These are phyloP conservation scores for Cantharis flavilabris DNA, from an alignment of 2,888 invertebrate genomes.

Conservation along the genomic window DNA sequence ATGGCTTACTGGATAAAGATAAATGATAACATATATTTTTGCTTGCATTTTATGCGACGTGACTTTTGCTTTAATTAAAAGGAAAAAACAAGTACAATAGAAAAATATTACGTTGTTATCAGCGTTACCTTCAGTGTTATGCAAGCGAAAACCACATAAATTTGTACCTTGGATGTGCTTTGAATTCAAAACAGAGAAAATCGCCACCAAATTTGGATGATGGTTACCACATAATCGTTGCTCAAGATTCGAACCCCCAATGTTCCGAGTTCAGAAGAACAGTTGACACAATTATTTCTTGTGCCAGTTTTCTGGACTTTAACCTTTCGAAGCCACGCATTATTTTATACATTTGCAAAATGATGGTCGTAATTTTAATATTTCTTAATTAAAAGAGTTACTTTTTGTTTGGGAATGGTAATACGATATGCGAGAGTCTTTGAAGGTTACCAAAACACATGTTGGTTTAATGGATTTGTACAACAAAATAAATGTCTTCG, in stretches of 20 bases:
- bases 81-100: not conserved
- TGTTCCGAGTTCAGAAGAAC: not conserved
- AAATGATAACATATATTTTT: not conserved
- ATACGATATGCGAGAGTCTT: conserved; percentile 18
- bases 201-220: not conserved
- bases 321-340: not conserved
- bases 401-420: conserved; percentile 12
- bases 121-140: not conserved
- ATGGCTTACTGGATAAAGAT: not conserved
- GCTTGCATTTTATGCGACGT: not conserved
- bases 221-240: not conserved
- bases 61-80: not conserved
- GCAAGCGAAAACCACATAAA: not conserved
- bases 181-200: not conserved
- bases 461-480: conserved; percentile 22
- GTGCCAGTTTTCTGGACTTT: not conserved
- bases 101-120: not conserved
- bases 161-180: not conserved
- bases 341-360: not conserved
- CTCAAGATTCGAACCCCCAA: not conserved
- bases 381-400: not conserved
- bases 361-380: not conserved
- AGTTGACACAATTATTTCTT: not conserved
- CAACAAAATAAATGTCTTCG: conserved; percentile 13
- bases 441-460: conserved; percentile 19